phyloP scores from a whole-genome alignment of 2,113 vertebrate genomes.

The Anser cygnoides region DNA sequence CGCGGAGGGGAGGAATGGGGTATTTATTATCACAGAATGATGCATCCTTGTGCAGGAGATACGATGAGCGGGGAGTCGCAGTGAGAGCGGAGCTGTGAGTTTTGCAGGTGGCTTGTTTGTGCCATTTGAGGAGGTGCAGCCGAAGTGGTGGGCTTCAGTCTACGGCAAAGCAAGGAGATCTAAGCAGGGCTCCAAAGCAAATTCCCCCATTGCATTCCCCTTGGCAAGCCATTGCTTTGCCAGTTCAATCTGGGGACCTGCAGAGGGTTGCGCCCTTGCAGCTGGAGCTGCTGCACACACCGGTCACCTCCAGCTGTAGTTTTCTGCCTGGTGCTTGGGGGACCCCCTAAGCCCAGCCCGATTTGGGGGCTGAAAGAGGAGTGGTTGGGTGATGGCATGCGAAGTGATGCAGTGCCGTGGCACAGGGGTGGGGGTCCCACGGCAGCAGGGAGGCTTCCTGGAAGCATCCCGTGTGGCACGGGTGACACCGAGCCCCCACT shows the following conservation, averaged over 20 bases:
- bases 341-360: not conserved
- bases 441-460: fast-evolving
- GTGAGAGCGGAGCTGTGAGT: not conserved
- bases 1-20: not conserved
- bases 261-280: not conserved
- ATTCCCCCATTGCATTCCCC: too few species aligned
- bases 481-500: not conserved
- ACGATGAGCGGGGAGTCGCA: not conserved
- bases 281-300: not conserved
- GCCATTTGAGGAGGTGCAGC: not conserved
- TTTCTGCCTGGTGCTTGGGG: not conserved
- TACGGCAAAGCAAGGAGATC: too few species aligned
- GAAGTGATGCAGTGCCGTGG: not conserved
- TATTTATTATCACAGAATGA: not conserved
- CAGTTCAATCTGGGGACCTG: fast-evolving
- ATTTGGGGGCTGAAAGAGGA: fast-evolving
- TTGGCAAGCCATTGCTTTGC: not conserved
- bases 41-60: not conserved
- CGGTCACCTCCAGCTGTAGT: not conserved
- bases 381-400: not conserved
- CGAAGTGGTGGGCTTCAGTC: not conserved
- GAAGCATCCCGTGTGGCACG: not conserved
- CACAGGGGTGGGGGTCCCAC: not conserved
- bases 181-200: not conserved
- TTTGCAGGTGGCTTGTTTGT: not conserved